Evolutionary conservation across 1,140 invertebrate genomes (phyloP).

Genomic region (Conopomorpha cramerella): DNA sequence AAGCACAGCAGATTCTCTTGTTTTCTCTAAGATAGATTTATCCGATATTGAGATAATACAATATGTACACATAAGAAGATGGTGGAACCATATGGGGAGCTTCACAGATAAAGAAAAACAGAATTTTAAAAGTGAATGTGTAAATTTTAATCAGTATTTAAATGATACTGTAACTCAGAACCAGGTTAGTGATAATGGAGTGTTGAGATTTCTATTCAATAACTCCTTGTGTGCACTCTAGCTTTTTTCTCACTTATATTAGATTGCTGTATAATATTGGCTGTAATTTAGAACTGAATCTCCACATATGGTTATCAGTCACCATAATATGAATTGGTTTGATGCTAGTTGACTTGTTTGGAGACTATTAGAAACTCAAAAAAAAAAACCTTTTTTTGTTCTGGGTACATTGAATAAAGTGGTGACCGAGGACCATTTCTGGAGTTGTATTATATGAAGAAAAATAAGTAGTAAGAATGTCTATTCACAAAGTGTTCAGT

Average conservation of each 20-base stretch:
- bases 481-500: slow-evolving; percentile 20
- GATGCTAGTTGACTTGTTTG: too few species aligned
- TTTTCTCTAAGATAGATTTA: too few species aligned
- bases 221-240: too few species aligned
- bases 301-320: slow-evolving; percentile 31
- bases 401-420: slow-evolving; percentile 30
- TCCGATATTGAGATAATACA: too few species aligned
- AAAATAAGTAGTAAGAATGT: slow-evolving; percentile 28
- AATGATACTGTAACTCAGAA: slow-evolving; percentile 18
- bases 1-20: too few species aligned
- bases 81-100: slow-evolving; percentile 65
- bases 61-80: slow-evolving; percentile 60
- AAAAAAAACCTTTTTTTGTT: slow-evolving; percentile 17
- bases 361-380: too few species aligned
- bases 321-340: background rate
- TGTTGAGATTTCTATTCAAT: too few species aligned
- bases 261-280: too few species aligned
- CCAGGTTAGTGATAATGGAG: too few species aligned
- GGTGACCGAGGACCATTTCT: slow-evolving; percentile 42
- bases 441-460: slow-evolving; percentile 11
- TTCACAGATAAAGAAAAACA: slow-evolving; percentile 58
- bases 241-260: too few species aligned
- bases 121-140: too few species aligned
- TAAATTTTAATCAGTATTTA: too few species aligned
- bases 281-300: slow-evolving; percentile 13